Percentiles rank a stretch among this genome's conserved stretches.
phyloP scores from a whole-genome alignment of 2,113 vertebrate species.

The Oxyura jamaicensis region DNA sequence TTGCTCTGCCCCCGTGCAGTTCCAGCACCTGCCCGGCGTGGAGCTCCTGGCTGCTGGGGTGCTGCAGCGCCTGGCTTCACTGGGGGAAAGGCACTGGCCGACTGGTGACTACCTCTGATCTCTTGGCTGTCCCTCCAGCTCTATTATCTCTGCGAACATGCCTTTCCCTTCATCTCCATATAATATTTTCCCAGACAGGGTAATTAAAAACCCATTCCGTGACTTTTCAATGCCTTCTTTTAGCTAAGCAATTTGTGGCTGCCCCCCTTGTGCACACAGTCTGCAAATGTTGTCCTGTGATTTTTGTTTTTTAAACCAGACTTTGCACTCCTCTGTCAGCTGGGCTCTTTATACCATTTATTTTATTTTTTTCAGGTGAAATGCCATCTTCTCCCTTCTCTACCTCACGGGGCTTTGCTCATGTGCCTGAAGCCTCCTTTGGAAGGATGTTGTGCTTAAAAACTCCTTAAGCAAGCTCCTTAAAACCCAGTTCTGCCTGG shows the following conservation, averaged over 20 bases:
- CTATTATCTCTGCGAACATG: conserved; percentile 23
- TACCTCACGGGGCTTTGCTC: neutral
- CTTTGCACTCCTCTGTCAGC: neutral
- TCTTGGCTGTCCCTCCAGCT: conserved; percentile 6
- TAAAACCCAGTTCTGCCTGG: neutral
- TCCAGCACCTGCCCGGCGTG: neutral
- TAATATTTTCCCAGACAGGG: conserved; percentile 12
- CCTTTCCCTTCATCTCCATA: neutral
- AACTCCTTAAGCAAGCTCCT: no score
- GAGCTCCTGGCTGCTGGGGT: neutral
- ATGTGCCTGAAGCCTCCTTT: neutral
- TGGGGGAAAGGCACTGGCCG: neutral
- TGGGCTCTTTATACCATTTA: neutral
- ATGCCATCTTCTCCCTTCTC: neutral
- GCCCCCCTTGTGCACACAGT: neutral
- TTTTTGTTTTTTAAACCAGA: neutral
- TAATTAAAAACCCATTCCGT: neutral
- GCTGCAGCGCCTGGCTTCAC: neutral
- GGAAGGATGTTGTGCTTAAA: neutral
- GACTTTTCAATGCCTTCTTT: neutral
- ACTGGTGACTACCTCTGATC: neutral
- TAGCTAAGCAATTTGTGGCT: neutral
- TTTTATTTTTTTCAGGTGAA: neutral
- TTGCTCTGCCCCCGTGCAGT: neutral
- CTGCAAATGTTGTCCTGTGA: neutral